Evolutionary conservation across 2,888 invertebrate species (phyloP), one percentile per base, ranked within the genome.

Genomic region (Holacanthella duospinosa): DNA sequence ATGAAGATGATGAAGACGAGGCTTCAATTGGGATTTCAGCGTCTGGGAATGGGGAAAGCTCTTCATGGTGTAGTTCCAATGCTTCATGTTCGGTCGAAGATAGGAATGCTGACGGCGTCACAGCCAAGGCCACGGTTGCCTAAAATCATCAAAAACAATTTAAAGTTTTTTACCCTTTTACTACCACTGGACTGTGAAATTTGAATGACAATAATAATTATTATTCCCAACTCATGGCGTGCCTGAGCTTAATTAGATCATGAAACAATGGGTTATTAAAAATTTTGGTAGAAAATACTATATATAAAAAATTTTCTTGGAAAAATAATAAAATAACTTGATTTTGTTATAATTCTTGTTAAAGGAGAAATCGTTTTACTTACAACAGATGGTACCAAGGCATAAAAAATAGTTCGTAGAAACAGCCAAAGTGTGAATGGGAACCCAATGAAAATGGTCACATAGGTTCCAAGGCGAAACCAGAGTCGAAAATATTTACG

Each of bases 351-450:
- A n/a, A n/a, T n/a, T n/a, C n/a, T n/a, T n/a, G n/a, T 4, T 6
- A 55, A 55, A 55, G 6, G 26, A 27, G 4, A 27, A 16, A 26
- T 6, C 6, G 12, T 21, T 58, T 25, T n/a, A 68, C 68, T 70
- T 64, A 72, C 71, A 54, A 72, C 67, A 21, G 71, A 65, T 0
- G 72, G 72, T 44, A 70, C 64, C 1, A 72, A 60, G 19, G 71
- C 64, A 36, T 68, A 53, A 43, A 65, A 71, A 19, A 72, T 69
- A 1, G 72, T 72, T 55, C 71, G 57, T 27, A 72, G 62, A 58
- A 72, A 71, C 4, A 72, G 66, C 68, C 68, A 70, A 21, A 71
- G 43, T 36, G 72, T 72, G 59, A 71, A 71, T 2, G 72, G 72
- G 60, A 72, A 71, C 54, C 72, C 72, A 27, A 70, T 57, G 27